Conservation (phyloP, 2,888 invertebrate species). For the Dynastes hyllus region DNA sequence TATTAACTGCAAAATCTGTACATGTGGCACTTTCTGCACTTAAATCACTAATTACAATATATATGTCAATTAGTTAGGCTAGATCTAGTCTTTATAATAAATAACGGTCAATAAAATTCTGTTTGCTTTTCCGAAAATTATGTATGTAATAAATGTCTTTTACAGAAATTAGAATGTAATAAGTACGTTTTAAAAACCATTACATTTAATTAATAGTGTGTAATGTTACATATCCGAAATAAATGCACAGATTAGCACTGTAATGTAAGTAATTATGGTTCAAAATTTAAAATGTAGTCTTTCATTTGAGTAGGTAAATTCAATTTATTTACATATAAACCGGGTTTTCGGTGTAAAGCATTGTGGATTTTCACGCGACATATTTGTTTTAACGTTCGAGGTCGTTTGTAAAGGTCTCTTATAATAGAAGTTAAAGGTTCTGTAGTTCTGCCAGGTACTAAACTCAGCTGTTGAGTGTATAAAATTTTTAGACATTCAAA, state of each 20-base stretch:
- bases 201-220: neutral
- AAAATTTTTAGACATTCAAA: slow-evolving; percentile 81
- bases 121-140: too few species aligned
- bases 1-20: too few species aligned
- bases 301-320: slow-evolving; percentile 80
- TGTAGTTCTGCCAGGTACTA: slow-evolving; percentile 77
- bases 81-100: too few species aligned
- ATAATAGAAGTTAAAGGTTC: slow-evolving; percentile 78
- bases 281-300: slow-evolving; percentile 81
- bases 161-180: too few species aligned
- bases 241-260: slow-evolving; percentile 24
- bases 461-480: slow-evolving; percentile 78
- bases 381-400: slow-evolving; percentile 82
- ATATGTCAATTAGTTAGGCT: too few species aligned
- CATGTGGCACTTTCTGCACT: too few species aligned
- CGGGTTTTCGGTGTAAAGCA: slow-evolving; percentile 77
- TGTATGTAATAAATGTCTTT: too few species aligned
- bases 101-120: too few species aligned
- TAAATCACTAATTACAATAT: too few species aligned
- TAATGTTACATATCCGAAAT: slow-evolving; percentile 29
- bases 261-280: slow-evolving; percentile 67
- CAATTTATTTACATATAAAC: slow-evolving; percentile 78
- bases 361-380: slow-evolving; percentile 81
- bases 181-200: neutral
- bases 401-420: slow-evolving; percentile 78